phyloP scores from a whole-genome alignment of 2,888 invertebrate genomes.

The Parelbella ahira region DNA sequence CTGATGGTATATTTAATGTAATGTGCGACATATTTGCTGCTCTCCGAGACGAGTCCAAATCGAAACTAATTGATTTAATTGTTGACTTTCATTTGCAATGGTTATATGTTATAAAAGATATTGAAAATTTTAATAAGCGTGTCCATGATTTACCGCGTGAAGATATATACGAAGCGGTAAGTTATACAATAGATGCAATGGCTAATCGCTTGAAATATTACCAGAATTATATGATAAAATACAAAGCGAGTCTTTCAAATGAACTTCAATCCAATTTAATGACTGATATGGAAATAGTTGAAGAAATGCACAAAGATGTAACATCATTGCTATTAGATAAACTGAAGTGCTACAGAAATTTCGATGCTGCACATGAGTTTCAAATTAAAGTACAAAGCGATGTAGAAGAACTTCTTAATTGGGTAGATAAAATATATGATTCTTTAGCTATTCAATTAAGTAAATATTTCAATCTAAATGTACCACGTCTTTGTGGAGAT shows the following conservation, averaged over 20 bases:
- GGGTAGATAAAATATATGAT: conserved; percentile 66
- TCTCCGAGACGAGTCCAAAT: conserved; percentile 40
- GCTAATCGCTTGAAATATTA: conserved; percentile 54
- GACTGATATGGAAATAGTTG: conserved; percentile 64
- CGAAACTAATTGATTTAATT: conserved; percentile 48
- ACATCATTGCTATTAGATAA: conserved; percentile 45
- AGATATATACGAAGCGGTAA: conserved; percentile 51
- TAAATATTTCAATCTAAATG: conserved; percentile 49
- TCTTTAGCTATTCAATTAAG: conserved; percentile 47
- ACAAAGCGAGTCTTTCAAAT: conserved; percentile 42
- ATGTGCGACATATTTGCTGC: conserved; percentile 52
- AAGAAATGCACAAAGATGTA: conserved; percentile 65
- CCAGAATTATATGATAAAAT: conserved; percentile 52
- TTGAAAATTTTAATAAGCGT: conserved; percentile 50
- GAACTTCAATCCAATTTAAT: conserved; percentile 44
- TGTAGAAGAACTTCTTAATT: conserved; percentile 52
- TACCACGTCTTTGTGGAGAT: conserved; percentile 47
- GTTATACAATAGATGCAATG: conserved; percentile 59
- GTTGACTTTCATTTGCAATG: conserved; percentile 66
- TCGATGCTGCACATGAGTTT: conserved; percentile 45
- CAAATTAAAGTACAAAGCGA: conserved; percentile 41
- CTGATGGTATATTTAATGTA: conserved; percentile 54
- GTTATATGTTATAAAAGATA: conserved; percentile 56
- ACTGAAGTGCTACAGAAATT: conserved; percentile 50
- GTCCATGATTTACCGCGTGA: conserved; percentile 43